Conservation (phyloP, 1,140 invertebrate species). For the Lineus longissimus region DNA sequence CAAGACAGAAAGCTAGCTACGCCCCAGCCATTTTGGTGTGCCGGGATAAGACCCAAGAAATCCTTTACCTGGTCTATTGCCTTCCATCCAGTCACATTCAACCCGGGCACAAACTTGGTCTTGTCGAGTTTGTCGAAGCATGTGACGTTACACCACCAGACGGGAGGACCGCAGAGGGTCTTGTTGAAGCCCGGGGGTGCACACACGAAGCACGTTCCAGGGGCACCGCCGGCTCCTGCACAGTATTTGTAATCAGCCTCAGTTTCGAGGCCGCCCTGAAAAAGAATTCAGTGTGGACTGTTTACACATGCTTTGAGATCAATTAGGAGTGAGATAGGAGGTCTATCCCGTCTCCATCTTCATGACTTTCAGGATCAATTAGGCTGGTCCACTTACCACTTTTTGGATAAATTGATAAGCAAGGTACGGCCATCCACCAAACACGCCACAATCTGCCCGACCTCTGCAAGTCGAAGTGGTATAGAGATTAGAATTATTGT, state of each 20-base stretch:
- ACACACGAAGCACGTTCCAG: constrained; percentile 36
- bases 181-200: constrained; percentile 39
- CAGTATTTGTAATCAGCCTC: constrained; percentile 43
- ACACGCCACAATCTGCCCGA: constrained; percentile 43
- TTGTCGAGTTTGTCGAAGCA: constrained; percentile 37
- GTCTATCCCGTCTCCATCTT: not conserved
- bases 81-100: constrained; percentile 41
- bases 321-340: not conserved
- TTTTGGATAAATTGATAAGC: constrained; percentile 43
- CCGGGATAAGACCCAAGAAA: no score
- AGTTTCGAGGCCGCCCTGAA: constrained; percentile 39
- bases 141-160: constrained; percentile 37
- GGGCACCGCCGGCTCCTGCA: constrained; percentile 30
- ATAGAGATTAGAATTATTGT: no score
- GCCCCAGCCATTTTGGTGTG: no score
- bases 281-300: not conserved
- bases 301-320: not conserved
- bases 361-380: not conserved
- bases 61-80: constrained; percentile 29
- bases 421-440: constrained; percentile 47
- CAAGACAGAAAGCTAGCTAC: no score
- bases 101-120: constrained; percentile 36
- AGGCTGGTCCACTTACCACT: constrained; percentile 24
- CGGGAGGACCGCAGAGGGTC: constrained; percentile 39
- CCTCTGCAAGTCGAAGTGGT: constrained; percentile 5